Conservation (phyloP, 2,888 invertebrate genomes). For the Lycaena phlaeas region DNA sequence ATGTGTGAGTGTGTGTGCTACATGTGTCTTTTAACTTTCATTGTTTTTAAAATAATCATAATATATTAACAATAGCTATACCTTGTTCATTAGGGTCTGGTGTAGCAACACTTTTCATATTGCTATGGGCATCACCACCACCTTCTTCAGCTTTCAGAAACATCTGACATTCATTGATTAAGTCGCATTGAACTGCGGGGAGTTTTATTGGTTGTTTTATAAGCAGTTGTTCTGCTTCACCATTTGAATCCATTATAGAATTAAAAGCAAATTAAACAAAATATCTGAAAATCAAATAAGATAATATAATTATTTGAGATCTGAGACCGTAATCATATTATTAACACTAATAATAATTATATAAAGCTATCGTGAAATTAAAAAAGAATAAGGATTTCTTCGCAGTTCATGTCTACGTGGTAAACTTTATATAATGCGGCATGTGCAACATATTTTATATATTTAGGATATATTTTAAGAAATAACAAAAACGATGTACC, state of each 20-base stretch:
- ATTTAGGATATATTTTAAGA: not conserved
- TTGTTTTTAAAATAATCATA: not conserved
- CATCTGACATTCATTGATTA: slow-evolving; percentile 59
- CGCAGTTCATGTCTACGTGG: slow-evolving; percentile 10
- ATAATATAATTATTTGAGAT: too few species aligned
- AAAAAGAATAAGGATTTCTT: not conserved
- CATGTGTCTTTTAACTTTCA: too few species aligned
- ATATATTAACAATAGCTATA: not conserved
- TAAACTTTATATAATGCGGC: not conserved
- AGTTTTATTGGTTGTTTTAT: slow-evolving; percentile 28
- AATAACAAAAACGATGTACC: not conserved
- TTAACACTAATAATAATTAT: too few species aligned
- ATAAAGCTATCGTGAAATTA: too few species aligned
- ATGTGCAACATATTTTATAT: not conserved
- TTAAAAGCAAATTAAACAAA: slow-evolving; percentile 5
- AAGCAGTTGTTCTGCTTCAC: slow-evolving; percentile 33
- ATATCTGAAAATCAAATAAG: not conserved
- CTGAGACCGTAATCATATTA: too few species aligned
- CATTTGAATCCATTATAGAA: slow-evolving; percentile 41
- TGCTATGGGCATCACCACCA: slow-evolving; percentile 47
- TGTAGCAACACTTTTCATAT: slow-evolving; percentile 28
- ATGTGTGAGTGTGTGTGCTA: too few species aligned
- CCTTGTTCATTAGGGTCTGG: slow-evolving; percentile 28
- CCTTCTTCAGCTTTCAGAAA: slow-evolving; percentile 60
- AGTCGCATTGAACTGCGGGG: slow-evolving; percentile 41